Evolutionary conservation across 2,888 invertebrate genomes (phyloP), one percentile per base, ranked within the genome.

Genomic region (Patella caerulea): DNA sequence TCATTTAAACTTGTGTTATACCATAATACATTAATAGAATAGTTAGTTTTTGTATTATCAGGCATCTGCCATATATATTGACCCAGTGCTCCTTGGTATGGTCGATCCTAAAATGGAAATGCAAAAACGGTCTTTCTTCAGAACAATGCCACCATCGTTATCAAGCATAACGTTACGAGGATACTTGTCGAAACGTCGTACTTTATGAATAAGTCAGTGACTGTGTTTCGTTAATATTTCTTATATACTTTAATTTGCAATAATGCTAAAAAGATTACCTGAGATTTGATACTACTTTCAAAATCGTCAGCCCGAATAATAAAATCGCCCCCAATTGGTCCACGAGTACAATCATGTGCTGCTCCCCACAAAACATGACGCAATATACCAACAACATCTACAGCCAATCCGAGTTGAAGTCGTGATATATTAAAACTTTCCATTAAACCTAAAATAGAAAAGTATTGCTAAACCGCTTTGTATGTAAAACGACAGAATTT

Each of bases 41-140:
- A 87, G 54, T 85, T 84, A 34, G 85, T 86, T 14, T 86, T 80
- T 12, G 81, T 76, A 74, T 86, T 85, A 56, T 72, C 75, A 9
- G 72, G 56, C 12, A 75, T 75, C 17, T 79, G 77, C 88, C 88
- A 88, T 24, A 79, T 79, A 69, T 88, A 88, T 45, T 83, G 77
- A 9, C 88, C 87, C 5, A 88, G 78, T 7, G 87, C 86, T 9
- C 88, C 88, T 9, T 81, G 75, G 72, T 87, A 88, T 1, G 83
- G 79, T 12, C 74, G 75, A 5, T 72, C 72, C 81, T 71, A 71
- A 12, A 71, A 72, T 82, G 45, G 45, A 45, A 45, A 45, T 45
- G 45, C 45, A 9, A 45, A 45, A 9, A 45, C 0, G 4, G 0
- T 34, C 34, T 34, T 34, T 34, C 34, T 34, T 34, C 34, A 34